Base-by-base conservation (phyloP, 2,797 vertebrate genomes). In the Propithecus perrieri region DNA sequence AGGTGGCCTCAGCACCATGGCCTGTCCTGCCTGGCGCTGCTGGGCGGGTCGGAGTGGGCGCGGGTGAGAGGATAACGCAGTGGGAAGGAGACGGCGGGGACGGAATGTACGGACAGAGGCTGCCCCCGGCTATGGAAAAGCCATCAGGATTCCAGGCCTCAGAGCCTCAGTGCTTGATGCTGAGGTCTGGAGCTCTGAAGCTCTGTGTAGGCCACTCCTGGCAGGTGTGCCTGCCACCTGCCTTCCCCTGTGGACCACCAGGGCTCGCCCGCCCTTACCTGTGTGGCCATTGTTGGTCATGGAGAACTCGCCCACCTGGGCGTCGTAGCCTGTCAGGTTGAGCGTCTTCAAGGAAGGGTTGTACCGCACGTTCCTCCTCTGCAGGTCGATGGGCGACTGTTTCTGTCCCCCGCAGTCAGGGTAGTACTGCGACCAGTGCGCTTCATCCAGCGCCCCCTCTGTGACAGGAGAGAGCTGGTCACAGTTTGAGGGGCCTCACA, bases 281-380 rank as follows among this genome's bases (percentile, higher is more conserved):
- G 99, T 98, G 98, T 99, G 99, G 1, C 99, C 99, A 0, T 99
- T 99, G 99, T 99, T 99, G 97, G 93, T 98, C 99, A 99, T 99
- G 1, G 78, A 96, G 96, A 99, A 99, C 3, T 95, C 94, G 0
- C 98, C 98, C 0, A 1, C 91, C 92, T 98, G 94, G 2, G 97
- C 88, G 4, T 80, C 94, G 0, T 99, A 99, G 30, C 99, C 99
- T 0, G 0, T 95, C 81, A 99, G 98, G 61, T 98, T 98, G 97
- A 99, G 98, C 43, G 98, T 96, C 20, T 96, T 67, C 96, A 99
- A 92, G 50, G 80, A 55, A 0, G 98, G 98, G 88, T 99, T 99
- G 98, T 99, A 98, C 4, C 0, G 96, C 71, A 99, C 99, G 18
- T 85, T 98, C 30, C 97, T 99, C 85, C 98, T 98, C 99, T 99